These are phyloP conservation scores for Drosophila miranda DNA, from an alignment of 1,140 invertebrate species.

Conservation along the genomic window DNA sequence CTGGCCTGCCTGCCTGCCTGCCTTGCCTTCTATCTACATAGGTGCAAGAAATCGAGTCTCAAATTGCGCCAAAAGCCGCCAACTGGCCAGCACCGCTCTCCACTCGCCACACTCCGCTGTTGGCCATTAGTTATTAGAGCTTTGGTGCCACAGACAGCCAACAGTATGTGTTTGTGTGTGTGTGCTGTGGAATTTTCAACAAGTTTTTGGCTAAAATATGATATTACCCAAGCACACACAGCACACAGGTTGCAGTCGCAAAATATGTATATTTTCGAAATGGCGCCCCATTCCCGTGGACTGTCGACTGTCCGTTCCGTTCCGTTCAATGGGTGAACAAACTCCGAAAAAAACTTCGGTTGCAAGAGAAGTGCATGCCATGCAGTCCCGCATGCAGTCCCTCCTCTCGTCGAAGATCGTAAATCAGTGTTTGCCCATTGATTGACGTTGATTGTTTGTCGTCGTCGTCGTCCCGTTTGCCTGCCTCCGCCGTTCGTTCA, in stretches of 20 bases:
- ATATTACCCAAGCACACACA: slow-evolving; percentile 63
- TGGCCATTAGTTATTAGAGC: slow-evolving; percentile 71
- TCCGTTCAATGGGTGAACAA: slow-evolving; percentile 55
- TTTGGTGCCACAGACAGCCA: slow-evolving; percentile 12
- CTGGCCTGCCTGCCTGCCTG: slow-evolving; percentile 5
- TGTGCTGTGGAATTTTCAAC: slow-evolving; percentile 65
- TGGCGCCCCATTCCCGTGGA: slow-evolving; percentile 47
- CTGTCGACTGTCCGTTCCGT: not conserved
- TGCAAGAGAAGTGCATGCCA: slow-evolving; percentile 14
- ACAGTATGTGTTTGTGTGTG: slow-evolving; percentile 26
- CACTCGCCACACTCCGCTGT: slow-evolving; percentile 35
- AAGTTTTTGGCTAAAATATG: slow-evolving; percentile 75
- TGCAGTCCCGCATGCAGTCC: no score
- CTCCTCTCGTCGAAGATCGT: slow-evolving; percentile 16
- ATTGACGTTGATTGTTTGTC: slow-evolving; percentile 56
- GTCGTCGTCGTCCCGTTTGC: slow-evolving; percentile 18
- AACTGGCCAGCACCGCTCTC: slow-evolving; percentile 29
- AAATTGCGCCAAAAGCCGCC: slow-evolving; percentile 60
- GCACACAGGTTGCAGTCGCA: slow-evolving; percentile 49
- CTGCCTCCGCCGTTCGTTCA: slow-evolving; percentile 39
- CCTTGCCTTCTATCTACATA: slow-evolving; percentile 36
- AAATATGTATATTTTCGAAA: slow-evolving; percentile 58
- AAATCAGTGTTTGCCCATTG: slow-evolving; percentile 53
- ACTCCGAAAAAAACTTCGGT: slow-evolving; percentile 32
- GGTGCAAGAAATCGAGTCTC: slow-evolving; percentile 73